phyloP scores from a whole-genome alignment of 92 coral and sea anemone species.

The Phenganax stokvisi region DNA sequence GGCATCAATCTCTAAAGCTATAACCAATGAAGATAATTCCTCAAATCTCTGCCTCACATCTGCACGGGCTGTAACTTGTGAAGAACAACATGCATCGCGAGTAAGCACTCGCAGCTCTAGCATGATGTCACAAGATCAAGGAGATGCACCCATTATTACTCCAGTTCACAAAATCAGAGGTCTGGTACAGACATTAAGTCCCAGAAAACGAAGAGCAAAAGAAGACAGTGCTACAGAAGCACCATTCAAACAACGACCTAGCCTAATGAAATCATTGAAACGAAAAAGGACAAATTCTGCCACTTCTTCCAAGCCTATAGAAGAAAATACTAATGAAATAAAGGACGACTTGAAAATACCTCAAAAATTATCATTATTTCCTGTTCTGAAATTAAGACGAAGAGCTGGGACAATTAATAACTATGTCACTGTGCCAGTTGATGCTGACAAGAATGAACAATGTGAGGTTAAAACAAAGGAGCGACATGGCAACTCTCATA shows the following conservation, averaged over 20 bases:
- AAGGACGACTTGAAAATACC: neutral
- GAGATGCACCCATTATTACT: neutral
- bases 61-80: conserved; percentile 31
- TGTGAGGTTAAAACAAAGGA: neutral
- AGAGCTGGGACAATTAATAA: conserved; percentile 13
- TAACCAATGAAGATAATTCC: conserved; percentile 15
- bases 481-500: neutral
- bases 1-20: neutral
- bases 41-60: conserved; percentile 29
- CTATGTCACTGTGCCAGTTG: conserved; percentile 16
- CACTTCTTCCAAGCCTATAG: neutral
- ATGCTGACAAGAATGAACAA: neutral
- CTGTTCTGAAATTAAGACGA: conserved; percentile 24
- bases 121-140: conserved; percentile 18
- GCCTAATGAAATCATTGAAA: conserved; percentile 16
- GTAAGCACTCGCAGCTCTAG: conserved; percentile 34
- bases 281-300: conserved; percentile 17
- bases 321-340: neutral
- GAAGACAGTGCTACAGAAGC: neutral
- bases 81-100: conserved; percentile 3
- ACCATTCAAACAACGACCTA: conserved; percentile 1
- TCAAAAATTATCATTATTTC: conserved; percentile 1
- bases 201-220: conserved; percentile 4
- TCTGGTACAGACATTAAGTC: neutral
- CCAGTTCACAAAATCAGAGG: conserved; percentile 38